These are phyloP conservation scores for Daubentonia madagascariensis DNA, from an alignment of 2,113 vertebrate genomes.

Conservation along the genomic window DNA sequence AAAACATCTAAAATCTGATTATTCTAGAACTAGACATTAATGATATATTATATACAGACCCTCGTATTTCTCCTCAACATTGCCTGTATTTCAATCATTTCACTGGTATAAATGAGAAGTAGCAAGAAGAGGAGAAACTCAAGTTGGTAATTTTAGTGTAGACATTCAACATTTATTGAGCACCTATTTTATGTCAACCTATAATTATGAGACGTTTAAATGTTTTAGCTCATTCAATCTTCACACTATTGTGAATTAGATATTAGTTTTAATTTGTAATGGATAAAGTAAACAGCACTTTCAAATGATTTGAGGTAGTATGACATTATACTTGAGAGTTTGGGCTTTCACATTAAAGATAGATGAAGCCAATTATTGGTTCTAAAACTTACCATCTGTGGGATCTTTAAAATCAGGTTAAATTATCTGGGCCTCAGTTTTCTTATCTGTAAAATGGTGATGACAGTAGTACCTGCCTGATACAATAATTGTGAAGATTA, in stretches of 20 bases:
- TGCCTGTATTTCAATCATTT: background rate
- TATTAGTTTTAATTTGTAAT: slow-evolving; percentile 15
- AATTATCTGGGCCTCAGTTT: background rate
- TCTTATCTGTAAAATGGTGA: background rate
- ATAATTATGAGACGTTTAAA: background rate
- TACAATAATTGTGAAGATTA: background rate
- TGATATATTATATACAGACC: background rate
- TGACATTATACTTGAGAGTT: background rate
- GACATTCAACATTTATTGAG: background rate
- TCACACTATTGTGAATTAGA: background rate
- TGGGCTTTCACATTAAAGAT: background rate
- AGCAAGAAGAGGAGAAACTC: background rate
- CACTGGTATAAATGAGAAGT: background rate
- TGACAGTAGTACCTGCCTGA: background rate
- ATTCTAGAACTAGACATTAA: background rate
- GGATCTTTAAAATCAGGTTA: background rate
- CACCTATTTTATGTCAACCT: background rate
- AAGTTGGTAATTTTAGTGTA: background rate
- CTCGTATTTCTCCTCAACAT: background rate
- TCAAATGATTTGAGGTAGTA: background rate
- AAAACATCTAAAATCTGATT: background rate
- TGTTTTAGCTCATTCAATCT: background rate
- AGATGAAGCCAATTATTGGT: background rate
- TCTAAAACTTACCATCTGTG: background rate
- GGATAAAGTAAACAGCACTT: background rate